These are phyloP conservation scores for Amphipoea oculea DNA, from an alignment of 2,888 invertebrate genomes.

Conservation along the genomic window DNA sequence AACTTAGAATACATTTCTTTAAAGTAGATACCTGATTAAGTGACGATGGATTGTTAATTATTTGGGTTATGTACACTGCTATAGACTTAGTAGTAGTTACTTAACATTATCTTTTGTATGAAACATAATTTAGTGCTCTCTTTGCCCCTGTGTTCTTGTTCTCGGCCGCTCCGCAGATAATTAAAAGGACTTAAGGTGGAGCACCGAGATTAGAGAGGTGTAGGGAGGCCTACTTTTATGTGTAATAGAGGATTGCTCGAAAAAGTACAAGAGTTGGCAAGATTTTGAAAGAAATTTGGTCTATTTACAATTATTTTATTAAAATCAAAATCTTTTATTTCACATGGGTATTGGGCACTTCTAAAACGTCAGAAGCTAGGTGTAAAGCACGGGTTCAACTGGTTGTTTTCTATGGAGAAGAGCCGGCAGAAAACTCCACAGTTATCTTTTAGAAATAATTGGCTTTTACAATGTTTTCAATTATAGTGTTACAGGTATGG, in stretches of 20 bases:
- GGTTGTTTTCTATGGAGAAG: too few species aligned
- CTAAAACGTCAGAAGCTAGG: too few species aligned
- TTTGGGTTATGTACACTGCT: not conserved
- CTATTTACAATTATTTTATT: not conserved
- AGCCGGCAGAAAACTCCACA: too few species aligned
- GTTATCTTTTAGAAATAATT: too few species aligned
- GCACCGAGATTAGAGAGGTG: slow-evolving; percentile 75
- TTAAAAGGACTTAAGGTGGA: slow-evolving; percentile 82
- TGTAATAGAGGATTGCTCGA: slow-evolving; percentile 12
- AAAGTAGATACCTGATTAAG: not conserved
- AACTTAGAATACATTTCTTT: too few species aligned
- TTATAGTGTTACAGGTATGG: too few species aligned
- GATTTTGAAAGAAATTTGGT: not conserved
- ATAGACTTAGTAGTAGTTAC: not conserved
- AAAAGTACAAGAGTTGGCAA: not conserved
- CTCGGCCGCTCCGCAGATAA: slow-evolving; percentile 57
- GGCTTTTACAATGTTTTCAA: too few species aligned
- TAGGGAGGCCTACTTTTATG: slow-evolving; percentile 61
- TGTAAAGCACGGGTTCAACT: too few species aligned
- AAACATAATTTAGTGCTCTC: slow-evolving; percentile 54
- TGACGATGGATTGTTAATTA: not conserved
- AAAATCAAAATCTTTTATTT: too few species aligned
- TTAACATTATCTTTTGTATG: slow-evolving; percentile 40
- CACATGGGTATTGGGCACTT: too few species aligned
- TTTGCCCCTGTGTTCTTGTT: slow-evolving; percentile 49